phyloP scores from a whole-genome alignment of 2,113 vertebrate genomes.

The Neolamprologus falcicula region DNA sequence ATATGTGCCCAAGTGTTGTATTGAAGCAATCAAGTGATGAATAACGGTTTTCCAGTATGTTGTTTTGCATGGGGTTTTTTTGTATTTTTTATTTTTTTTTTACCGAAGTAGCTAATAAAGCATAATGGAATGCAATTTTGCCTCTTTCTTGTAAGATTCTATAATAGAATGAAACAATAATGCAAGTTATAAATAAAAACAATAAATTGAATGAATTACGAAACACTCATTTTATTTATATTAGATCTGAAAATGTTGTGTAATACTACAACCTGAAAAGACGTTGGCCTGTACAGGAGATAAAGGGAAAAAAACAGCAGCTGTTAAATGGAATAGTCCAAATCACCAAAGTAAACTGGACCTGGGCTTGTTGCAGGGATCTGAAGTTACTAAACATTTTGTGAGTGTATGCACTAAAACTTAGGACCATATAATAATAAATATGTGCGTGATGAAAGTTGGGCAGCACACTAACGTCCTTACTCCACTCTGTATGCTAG shows the following conservation, averaged over 20 bases:
- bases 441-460: neutral
- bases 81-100: too few species aligned
- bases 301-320: accelerated
- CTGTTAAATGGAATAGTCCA: neutral
- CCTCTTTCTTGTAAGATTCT: neutral
- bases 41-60: too few species aligned
- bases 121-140: neutral
- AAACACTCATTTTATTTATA: neutral
- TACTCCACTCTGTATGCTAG: neutral
- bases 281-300: neutral
- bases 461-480: neutral
- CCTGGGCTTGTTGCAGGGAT: neutral
- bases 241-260: neutral
- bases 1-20: too few species aligned
- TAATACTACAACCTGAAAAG: neutral
- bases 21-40: too few species aligned
- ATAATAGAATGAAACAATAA: neutral
- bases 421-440: neutral
- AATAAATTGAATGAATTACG: neutral
- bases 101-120: neutral
- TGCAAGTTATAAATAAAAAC: neutral
- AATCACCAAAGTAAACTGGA: neutral
- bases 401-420: neutral
- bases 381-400: neutral
- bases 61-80: too few species aligned